Evolutionary conservation across 2,797 vertebrate species (phyloP).

Genomic region (Botia kubotai): DNA sequence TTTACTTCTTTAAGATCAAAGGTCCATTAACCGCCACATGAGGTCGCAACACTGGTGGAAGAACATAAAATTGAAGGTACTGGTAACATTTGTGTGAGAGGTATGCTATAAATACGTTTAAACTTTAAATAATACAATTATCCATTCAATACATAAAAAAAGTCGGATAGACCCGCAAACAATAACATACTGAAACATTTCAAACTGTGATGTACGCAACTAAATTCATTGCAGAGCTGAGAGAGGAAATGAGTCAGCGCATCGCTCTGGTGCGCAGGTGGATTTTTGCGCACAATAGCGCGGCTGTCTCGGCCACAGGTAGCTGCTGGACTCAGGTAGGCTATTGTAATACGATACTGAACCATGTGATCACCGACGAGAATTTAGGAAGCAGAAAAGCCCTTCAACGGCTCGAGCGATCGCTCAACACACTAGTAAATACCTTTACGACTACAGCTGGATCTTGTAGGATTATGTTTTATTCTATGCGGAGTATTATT

Average conservation of each 20-base stretch:
- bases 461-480: conserved; percentile 13
- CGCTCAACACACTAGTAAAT: conserved; percentile 24
- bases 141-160: not conserved
- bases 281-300: conserved; percentile 72
- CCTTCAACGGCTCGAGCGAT: not conserved
- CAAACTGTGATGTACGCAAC: not conserved
- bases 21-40: conserved; percentile 34
- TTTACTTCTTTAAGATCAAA: conserved; percentile 46
- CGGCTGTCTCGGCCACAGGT: conserved; percentile 75
- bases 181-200: not conserved
- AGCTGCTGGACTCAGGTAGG: conserved; percentile 74
- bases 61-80: not conserved
- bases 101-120: not conserved
- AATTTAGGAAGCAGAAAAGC: conserved; percentile 58
- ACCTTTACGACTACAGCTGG: conserved; percentile 5
- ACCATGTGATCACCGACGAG: conserved; percentile 77
- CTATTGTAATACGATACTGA: conserved; percentile 78
- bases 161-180: not conserved
- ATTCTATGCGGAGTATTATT: not conserved
- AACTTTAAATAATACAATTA: not conserved
- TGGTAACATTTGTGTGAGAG: not conserved
- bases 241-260: conserved; percentile 19
- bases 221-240: conserved; percentile 29
- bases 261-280: conserved; percentile 61
- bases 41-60: conserved; percentile 39